Base-by-base conservation (phyloP, 1,140 invertebrate species). In the Nomia melanderi region DNA sequence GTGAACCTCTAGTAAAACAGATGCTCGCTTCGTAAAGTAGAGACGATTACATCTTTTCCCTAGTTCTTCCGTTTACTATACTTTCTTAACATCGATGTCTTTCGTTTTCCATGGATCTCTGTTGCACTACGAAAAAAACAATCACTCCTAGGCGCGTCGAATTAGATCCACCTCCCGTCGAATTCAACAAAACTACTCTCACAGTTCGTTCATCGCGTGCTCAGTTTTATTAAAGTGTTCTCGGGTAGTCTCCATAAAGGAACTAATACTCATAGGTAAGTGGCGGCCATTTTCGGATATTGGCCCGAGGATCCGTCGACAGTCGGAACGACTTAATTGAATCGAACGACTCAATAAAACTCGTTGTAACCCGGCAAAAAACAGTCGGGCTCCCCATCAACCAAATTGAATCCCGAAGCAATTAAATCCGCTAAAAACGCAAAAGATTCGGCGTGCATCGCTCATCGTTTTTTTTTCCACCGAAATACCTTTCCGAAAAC, bases 1-100 rank as follows among this genome's bases (percentile, higher is more conserved):
- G 74, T 77, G 65, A 62, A 77, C 44, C 74, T 77, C 14, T 20
- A 44, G 3, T 9, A 41, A 41, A 33, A 9, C 14, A n/a, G 44
- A 39, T 0, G 12, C 29, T 50, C 7, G 11, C 9, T 27, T 47
- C 3, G 14, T 12, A 29, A 6, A 53, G n/a, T 8, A 17, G 53
- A 56, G 5, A 9, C 25, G 1, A 14, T 23, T 4, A 7, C n/a
- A 11, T 23, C 29, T 8, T 25, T 29, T 2, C 17, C 20, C 12
- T 20, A 3, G 8, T 3, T 36, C 8, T 36, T 36, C 33, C 33
- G 3, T 36, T 36, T 8, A 3, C 33, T 5, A 36, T 36, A 5
- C 8, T 36, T n/a, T n/a, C 33, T 36, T 36, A 36, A 36, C 8
- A 36, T 36, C n/a, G n/a, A n/a, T n/a, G n/a, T n/a, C n/a, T n/a